Evolutionary conservation across 2,888 invertebrate genomes (phyloP).

Genomic region (Philaethria dido): DNA sequence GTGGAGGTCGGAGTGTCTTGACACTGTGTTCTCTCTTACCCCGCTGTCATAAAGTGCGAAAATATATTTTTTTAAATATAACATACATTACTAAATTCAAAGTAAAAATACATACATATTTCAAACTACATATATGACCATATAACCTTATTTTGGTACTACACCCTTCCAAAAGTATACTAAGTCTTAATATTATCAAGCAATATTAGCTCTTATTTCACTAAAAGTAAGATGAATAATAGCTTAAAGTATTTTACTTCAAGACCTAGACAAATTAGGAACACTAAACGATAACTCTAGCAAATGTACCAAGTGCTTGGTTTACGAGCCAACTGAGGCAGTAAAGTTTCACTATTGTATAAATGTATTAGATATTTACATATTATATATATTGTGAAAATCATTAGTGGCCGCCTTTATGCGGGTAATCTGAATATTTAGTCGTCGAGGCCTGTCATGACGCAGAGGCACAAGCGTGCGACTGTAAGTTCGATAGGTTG

Average conservation of each 20-base stretch:
- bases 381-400: conserved; percentile 2
- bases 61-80: background rate
- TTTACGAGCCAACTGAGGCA: conserved; percentile 17
- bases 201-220: background rate
- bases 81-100: background rate
- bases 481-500: background rate
- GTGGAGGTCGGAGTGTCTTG: no score
- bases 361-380: conserved; percentile 25
- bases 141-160: conserved; percentile 15
- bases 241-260: background rate
- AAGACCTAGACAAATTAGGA: conserved; percentile 20
- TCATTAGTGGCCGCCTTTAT: background rate
- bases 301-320: conserved; percentile 6
- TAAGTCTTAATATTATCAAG: background rate
- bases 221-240: background rate
- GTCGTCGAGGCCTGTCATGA: background rate
- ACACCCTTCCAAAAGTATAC: background rate
- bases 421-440: background rate
- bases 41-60: no score
- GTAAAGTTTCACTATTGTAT: conserved; percentile 15
- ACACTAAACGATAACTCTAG: conserved; percentile 26
- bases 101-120: background rate
- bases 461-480: no score
- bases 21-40: no score
- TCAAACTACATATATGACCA: conserved; percentile 7